Conservation (phyloP, 2,888 invertebrate genomes). For the Pyrgus malvae region DNA sequence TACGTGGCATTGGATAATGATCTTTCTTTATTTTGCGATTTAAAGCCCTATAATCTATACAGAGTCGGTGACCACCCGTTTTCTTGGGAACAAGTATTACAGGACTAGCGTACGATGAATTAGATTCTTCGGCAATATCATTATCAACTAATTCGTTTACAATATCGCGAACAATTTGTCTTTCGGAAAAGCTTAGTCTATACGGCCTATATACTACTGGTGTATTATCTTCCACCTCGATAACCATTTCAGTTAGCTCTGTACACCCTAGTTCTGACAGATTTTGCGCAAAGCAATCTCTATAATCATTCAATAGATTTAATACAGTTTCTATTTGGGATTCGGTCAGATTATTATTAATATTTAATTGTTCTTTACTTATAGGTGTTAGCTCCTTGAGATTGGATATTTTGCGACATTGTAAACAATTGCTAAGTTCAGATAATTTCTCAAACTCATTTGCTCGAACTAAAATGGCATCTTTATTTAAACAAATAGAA, state of each 20-base stretch:
- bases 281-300: neutral
- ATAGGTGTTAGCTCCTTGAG: neutral
- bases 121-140: neutral
- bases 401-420: neutral
- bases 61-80: neutral
- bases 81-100: neutral
- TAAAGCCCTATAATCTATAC: slow-evolving; percentile 2
- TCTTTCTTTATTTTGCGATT: slow-evolving; percentile 21
- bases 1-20: slow-evolving; percentile 24
- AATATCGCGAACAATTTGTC: neutral
- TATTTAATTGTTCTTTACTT: neutral
- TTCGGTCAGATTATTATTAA: neutral
- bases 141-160: neutral
- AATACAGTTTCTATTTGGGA: neutral
- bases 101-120: neutral
- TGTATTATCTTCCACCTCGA: neutral
- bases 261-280: neutral
- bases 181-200: neutral
- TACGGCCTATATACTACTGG: slow-evolving; percentile 1
- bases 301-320: neutral
- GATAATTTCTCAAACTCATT: neutral
- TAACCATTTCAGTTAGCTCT: neutral
- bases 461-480: neutral
- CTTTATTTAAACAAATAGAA: neutral
- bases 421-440: neutral